Base-by-base conservation (phyloP, 92 coral and sea anemone genomes). In the Muricea muricata region DNA sequence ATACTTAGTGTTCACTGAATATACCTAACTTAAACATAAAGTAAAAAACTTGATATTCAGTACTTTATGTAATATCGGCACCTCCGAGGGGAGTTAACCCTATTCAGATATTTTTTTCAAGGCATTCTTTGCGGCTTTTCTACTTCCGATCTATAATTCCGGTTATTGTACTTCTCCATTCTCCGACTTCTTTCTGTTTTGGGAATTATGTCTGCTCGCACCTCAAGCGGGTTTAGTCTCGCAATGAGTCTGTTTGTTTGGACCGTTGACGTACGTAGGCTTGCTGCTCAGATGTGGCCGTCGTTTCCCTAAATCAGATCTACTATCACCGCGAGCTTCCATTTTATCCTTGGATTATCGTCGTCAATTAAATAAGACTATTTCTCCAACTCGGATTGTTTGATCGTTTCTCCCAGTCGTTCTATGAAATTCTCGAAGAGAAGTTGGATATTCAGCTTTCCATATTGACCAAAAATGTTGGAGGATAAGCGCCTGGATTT, bases 331-430 rank as follows among this genome's bases (percentile, higher is more conserved):
- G 81, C 81, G 18, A 75, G 67, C 47, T 48, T 75, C 63, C 81
- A 75, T 1, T 54, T 45, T 4, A 75, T 75, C 31, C 81, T 75
- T 46, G 70, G 81, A 28, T 32, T 48, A 21, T 76, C 82, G n/a
- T 47, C 71, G n/a, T 76, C 71, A 33, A 76, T 48, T 23, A 76
- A 52, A n/a, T n/a, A n/a, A n/a, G 31, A 76, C 81, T 33, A 76
- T 40, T 23, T 76, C 82, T 20, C 82, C 82, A 1, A 76, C 1
- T 1, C 26, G 17, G 14, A 76, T 31, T 18, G 35, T 76, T 52
- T 45, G 65, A 4, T 45, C 9, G 61, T 76, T 76, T 1, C 25
- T 52, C 9, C 73, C 82, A 15, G 73, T 45, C 26, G 40, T 76
- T 75, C 17, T 46, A 33, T 76, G 82, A 52, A 76, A 76, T 48